Conservation (phyloP, 2,888 invertebrate species). For the Ptychoptera albimana region DNA sequence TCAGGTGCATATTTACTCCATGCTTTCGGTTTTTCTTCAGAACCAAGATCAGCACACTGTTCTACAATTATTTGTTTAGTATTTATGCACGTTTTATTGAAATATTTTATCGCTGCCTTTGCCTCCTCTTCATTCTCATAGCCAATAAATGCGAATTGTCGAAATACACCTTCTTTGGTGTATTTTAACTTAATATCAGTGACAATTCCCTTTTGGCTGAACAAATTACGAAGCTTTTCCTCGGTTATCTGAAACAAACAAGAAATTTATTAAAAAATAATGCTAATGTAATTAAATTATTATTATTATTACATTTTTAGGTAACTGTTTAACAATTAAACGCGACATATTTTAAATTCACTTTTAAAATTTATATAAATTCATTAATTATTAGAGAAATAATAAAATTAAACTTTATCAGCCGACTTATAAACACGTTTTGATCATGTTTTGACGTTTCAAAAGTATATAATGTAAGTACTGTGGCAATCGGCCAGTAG, state of each 20-base stretch:
- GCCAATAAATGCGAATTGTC: slow-evolving; percentile 89
- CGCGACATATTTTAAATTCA: slow-evolving; percentile 48
- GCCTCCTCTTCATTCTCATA: slow-evolving; percentile 72
- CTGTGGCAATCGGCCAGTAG: no score
- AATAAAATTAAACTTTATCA: no score
- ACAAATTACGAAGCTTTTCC: slow-evolving; percentile 56
- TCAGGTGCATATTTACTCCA: slow-evolving; percentile 88
- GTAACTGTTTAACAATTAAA: slow-evolving; percentile 79
- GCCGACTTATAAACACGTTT: no score
- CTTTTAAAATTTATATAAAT: no score
- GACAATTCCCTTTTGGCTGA: slow-evolving; percentile 65
- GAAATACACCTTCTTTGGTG: slow-evolving; percentile 78
- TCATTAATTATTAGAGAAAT: no score
- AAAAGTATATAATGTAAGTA: no score
- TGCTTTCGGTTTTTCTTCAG: slow-evolving; percentile 63
- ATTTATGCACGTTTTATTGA: slow-evolving; percentile 72
- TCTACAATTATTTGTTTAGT: slow-evolving; percentile 70
- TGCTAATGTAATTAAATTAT: slow-evolving; percentile 3
- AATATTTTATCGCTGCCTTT: slow-evolving; percentile 53
- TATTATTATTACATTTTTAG: slow-evolving; percentile 49
- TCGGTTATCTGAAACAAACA: slow-evolving; percentile 50
- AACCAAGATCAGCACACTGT: slow-evolving; percentile 49
- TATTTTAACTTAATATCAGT: slow-evolving; percentile 92
- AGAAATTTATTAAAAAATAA: slow-evolving; percentile 3
- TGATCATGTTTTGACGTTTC: no score